Evolutionary conservation across 2,797 vertebrate species (phyloP).

Genomic region (Spondyliosoma cantharus): DNA sequence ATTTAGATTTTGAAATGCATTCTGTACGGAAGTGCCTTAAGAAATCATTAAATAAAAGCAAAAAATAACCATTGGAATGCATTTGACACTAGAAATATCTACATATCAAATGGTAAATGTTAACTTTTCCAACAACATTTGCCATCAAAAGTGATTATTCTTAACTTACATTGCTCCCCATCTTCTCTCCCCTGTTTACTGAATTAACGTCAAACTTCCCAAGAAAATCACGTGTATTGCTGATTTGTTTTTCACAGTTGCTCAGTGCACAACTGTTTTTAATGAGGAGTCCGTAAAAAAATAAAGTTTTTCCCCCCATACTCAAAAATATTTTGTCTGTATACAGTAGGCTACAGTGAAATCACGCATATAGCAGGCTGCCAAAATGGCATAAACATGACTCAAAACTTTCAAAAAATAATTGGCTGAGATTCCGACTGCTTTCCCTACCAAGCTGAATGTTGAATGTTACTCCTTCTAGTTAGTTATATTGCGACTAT

Average conservation of each 20-base stretch:
- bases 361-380: not conserved
- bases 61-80: not conserved
- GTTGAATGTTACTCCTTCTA: not conserved
- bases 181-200: not conserved
- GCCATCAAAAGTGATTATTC: not conserved
- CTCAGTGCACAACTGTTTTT: not conserved
- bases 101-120: not conserved
- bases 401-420: slow-evolving; percentile 11
- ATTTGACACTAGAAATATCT: not conserved
- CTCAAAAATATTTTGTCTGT: not conserved
- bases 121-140: not conserved
- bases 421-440: not conserved
- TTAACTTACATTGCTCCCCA: not conserved
- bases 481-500: not conserved
- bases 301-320: not conserved
- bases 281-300: not conserved
- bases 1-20: not conserved
- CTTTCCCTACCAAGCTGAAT: not conserved
- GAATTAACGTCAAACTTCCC: not conserved
- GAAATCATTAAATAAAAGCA: not conserved
- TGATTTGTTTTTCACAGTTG: not conserved
- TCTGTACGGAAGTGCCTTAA: not conserved
- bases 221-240: not conserved
- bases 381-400: not conserved
- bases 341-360: not conserved